Evolutionary conservation across 2,888 invertebrate species (phyloP).

Genomic region (Cryptus viduatorius): DNA sequence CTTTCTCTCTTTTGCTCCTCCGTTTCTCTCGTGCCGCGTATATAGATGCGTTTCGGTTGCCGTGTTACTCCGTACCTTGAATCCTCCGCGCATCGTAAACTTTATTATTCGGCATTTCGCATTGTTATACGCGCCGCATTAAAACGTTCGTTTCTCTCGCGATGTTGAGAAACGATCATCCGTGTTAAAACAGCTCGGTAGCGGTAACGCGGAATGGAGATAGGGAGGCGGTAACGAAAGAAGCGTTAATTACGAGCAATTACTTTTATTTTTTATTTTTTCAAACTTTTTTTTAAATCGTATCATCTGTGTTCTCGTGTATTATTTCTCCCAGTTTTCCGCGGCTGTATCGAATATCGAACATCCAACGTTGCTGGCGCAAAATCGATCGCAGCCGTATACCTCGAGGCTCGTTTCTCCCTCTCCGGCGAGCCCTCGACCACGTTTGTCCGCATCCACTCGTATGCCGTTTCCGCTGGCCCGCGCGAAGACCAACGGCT

Average conservation of each 20-base stretch:
- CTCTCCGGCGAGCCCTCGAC: slow-evolving; percentile 41
- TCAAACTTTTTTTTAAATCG: not conserved
- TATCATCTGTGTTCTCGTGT: not conserved
- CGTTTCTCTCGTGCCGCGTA: too few relatives aligned
- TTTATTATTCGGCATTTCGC: slow-evolving; percentile 41
- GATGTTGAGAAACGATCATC: slow-evolving; percentile 6
- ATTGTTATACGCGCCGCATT: not conserved
- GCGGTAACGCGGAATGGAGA: not conserved
- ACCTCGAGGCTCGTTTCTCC: slow-evolving; percentile 10
- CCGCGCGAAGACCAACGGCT: slow-evolving; percentile 58
- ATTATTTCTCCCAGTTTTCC: not conserved
- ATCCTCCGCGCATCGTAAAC: slow-evolving; percentile 36
- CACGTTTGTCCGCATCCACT: slow-evolving; percentile 40
- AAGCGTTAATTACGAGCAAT: slow-evolving; percentile 1
- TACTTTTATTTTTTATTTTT: not conserved
- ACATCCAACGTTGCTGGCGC: slow-evolving; percentile 1
- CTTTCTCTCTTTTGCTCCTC: not conserved
- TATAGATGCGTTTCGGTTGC: not conserved
- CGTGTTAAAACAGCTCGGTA: not conserved
- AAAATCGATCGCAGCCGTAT: slow-evolving; percentile 35
- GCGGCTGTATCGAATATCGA: slow-evolving; percentile 44
- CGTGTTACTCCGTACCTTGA: not conserved
- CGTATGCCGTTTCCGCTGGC: slow-evolving; percentile 42
- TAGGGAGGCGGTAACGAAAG: not conserved
- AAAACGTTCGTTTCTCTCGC: slow-evolving; percentile 21